A percentile compares a stretch with the other conserved stretches of the same genome.
These are phyloP conservation scores for Thelaira solivaga DNA, from an alignment of 2,888 invertebrate genomes.

Conservation along the genomic window DNA sequence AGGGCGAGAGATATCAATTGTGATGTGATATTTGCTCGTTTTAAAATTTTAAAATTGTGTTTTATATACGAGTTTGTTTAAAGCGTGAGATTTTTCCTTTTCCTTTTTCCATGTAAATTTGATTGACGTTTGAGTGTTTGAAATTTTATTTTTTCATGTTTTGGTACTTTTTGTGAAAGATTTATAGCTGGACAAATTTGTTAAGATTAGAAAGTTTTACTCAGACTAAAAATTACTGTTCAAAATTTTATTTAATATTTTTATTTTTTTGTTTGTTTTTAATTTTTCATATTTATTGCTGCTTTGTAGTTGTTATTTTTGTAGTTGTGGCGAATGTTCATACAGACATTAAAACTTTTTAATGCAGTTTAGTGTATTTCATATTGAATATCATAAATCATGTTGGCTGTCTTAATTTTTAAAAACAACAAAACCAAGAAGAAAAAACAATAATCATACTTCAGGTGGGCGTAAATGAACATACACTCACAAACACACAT, in stretches of 20 bases:
- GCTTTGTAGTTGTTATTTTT: no score
- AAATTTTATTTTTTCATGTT: constrained; percentile 26
- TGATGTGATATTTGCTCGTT: background rate
- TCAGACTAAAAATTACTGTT: constrained; percentile 28
- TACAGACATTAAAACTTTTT: constrained; percentile 23
- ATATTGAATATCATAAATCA: constrained; percentile 65
- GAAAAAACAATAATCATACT: constrained; percentile 10
- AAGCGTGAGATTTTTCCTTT: constrained; percentile 45
- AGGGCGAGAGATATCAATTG: background rate
- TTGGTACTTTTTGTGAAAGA: constrained; percentile 33
- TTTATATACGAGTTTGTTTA: background rate
- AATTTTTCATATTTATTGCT: background rate
- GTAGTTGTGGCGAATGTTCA: constrained; percentile 19
- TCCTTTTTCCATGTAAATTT: background rate
- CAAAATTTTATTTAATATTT: no score
- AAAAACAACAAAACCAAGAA: constrained; percentile 41
- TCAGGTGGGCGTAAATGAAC: constrained; percentile 61
- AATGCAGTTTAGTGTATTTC: constrained; percentile 39
- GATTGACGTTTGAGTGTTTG: constrained; percentile 41
- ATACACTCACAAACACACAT: constrained; percentile 12
- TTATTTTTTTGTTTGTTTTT: background rate
- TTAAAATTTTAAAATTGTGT: background rate
- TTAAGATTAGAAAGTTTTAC: constrained; percentile 57
- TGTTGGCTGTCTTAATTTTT: constrained; percentile 64
- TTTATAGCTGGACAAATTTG: constrained; percentile 52